A percentile compares a stretch with the other conserved stretches of the same genome.
phyloP scores from a whole-genome alignment of 2,797 vertebrate species.

The Myotis daubentonii region DNA sequence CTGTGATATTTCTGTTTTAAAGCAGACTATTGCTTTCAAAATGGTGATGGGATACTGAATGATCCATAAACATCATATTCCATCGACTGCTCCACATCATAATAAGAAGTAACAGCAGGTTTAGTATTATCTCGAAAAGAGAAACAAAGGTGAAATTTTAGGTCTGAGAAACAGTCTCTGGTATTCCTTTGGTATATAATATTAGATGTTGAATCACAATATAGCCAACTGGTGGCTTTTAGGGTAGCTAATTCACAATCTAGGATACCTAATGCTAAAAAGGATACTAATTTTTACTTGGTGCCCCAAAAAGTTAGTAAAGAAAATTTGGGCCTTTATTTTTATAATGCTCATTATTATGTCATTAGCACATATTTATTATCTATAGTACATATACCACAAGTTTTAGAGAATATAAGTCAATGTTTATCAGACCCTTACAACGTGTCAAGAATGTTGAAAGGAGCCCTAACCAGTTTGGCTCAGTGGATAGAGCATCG shows the following conservation, averaged over 20 bases:
- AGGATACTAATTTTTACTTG: neutral
- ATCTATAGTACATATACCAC: neutral
- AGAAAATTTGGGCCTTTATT: neutral
- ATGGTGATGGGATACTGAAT: neutral
- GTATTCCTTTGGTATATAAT: neutral
- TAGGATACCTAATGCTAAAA: neutral
- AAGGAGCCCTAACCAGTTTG: too few species aligned
- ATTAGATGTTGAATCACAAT: neutral
- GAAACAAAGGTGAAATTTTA: neutral
- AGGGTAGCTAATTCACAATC: neutral
- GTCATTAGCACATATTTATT: neutral
- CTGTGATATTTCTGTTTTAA: neutral
- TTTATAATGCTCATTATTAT: neutral
- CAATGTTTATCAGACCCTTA: neutral
- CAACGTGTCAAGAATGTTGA: neutral
- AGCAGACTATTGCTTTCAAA: neutral
- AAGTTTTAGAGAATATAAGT: neutral
- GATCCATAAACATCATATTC: neutral
- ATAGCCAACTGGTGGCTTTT: neutral
- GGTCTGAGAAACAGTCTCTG: neutral
- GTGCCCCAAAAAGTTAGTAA: neutral
- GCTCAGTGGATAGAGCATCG: too few species aligned
- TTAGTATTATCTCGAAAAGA: neutral
- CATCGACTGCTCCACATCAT: neutral
- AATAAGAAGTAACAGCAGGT: neutral